A percentile compares a stretch with the other conserved stretches of the same genome.
Evolutionary conservation across 2,797 vertebrate species (phyloP).

Genomic region (Falco peregrinus): DNA sequence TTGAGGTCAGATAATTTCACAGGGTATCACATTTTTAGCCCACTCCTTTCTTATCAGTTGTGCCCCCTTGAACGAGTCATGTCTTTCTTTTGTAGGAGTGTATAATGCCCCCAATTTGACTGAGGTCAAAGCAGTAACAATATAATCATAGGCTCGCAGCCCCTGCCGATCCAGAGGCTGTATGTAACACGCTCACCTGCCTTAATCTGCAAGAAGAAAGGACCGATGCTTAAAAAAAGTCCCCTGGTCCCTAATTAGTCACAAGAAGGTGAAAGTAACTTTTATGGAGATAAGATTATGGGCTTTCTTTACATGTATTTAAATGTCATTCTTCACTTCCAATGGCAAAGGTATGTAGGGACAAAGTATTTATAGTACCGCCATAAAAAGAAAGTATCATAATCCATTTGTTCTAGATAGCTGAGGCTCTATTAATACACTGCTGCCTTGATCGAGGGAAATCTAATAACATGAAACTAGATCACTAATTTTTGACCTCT

Average conservation of each 20-base stretch:
- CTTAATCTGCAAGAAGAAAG: background rate
- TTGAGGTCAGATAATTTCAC: background rate
- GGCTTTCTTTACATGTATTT: background rate
- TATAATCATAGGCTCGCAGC: background rate
- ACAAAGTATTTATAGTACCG: background rate
- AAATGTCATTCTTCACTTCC: background rate
- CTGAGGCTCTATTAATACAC: background rate
- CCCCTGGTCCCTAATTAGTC: background rate
- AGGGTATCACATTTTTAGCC: background rate
- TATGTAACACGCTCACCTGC: background rate
- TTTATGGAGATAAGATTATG: background rate
- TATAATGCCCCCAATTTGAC: background rate
- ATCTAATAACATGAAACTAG: constrained; percentile 31
- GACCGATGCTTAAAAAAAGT: background rate
- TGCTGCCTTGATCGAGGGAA: background rate
- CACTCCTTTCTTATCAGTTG: background rate
- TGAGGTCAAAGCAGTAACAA: background rate
- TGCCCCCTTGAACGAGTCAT: background rate
- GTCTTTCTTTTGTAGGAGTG: background rate
- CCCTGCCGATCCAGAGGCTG: background rate
- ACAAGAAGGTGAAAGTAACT: background rate
- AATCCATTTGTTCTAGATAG: constrained; percentile 2
- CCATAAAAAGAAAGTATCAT: background rate
- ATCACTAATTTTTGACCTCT: constrained; percentile 35
- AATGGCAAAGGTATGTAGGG: background rate